These are phyloP conservation scores for Bombus confusus DNA, from an alignment of 1,140 invertebrate genomes.

Conservation along the genomic window DNA sequence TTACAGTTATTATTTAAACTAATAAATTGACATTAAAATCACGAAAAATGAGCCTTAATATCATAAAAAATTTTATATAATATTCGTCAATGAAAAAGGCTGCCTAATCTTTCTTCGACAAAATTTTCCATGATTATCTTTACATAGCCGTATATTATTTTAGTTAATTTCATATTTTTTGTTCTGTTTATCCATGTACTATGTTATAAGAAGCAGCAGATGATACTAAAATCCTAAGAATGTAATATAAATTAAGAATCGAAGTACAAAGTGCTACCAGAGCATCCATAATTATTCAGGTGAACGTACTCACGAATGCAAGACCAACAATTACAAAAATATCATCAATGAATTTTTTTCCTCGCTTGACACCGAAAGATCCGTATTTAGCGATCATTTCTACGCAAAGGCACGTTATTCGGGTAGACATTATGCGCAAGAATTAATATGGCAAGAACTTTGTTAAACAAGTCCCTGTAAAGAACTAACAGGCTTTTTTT, in stretches of 20 bases:
- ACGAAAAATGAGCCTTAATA: too few relatives aligned
- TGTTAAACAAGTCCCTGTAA: slow-evolving; percentile 32
- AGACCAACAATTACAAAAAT: slow-evolving; percentile 26
- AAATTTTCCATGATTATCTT: neutral
- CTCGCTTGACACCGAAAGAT: neutral
- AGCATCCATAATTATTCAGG: slow-evolving; percentile 6
- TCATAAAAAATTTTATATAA: neutral
- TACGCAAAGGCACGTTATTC: slow-evolving; percentile 27
- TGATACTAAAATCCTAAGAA: slow-evolving; percentile 4
- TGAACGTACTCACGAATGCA: slow-evolving; percentile 12
- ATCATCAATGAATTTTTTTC: neutral
- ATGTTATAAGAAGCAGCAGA: neutral
- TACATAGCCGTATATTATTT: neutral
- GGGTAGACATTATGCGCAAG: slow-evolving; percentile 2
- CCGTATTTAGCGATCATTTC: neutral
- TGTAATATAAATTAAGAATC: slow-evolving; percentile 38
- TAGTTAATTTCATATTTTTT: neutral
- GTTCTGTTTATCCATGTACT: neutral
- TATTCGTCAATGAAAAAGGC: neutral
- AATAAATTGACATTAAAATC: neutral
- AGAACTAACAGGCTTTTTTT: slow-evolving; percentile 26
- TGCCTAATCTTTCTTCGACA: neutral
- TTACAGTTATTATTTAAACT: neutral
- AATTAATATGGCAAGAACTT: slow-evolving; percentile 30
- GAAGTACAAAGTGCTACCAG: slow-evolving; percentile 39